Percentiles rank a stretch among this genome's conserved stretches.
phyloP scores from a whole-genome alignment of 2,113 vertebrate genomes.

The Podarcis muralis region DNA sequence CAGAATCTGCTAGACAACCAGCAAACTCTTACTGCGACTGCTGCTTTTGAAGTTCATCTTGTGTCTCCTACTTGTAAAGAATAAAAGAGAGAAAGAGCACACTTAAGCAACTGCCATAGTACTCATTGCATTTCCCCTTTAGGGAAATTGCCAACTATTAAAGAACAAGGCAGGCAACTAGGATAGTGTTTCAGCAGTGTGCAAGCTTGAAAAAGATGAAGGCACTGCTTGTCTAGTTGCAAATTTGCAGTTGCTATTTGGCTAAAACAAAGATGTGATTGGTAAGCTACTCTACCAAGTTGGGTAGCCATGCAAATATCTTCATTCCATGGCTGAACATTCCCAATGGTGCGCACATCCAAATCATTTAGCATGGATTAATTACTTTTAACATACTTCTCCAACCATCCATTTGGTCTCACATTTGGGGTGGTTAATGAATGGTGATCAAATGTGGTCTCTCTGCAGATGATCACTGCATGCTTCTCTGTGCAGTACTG shows the following conservation, averaged over 20 bases:
- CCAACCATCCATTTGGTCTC: neutral
- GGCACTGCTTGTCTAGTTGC: neutral
- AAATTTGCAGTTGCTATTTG: neutral
- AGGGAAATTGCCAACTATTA: neutral
- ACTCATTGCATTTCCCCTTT: neutral
- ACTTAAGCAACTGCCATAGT: neutral
- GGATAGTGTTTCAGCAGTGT: neutral
- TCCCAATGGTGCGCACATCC: no score
- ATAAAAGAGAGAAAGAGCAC: neutral
- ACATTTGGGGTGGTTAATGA: neutral
- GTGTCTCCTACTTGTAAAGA: neutral
- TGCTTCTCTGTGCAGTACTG: neutral
- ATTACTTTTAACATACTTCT: neutral
- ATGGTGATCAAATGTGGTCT: neutral
- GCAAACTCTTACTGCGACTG: neutral
- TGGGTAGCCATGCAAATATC: neutral
- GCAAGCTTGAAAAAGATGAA: neutral
- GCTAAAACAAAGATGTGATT: neutral
- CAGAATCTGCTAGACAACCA: no score
- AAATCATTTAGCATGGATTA: neutral
- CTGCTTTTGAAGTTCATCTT: neutral
- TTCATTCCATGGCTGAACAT: neutral
- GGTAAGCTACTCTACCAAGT: neutral
- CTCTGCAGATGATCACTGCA: neutral
- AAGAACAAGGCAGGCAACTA: neutral